Conservation (phyloP, 2,888 invertebrate genomes). For the Lithosia quadra region DNA sequence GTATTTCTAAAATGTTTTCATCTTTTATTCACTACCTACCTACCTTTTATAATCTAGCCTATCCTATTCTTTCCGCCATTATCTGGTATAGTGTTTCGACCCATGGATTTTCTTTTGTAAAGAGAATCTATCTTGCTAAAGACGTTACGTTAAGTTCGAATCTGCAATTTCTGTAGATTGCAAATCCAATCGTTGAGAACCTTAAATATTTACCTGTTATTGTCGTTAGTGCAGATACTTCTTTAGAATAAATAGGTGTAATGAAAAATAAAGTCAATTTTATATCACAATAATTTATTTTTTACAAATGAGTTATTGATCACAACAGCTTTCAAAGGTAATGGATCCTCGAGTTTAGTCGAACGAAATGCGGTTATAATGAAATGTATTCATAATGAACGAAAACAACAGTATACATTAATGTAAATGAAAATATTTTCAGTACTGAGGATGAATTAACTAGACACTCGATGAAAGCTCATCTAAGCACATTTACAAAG, state of each 20-base stretch:
- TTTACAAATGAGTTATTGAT: constrained; percentile 85
- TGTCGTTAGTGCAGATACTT: not conserved
- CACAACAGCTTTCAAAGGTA: constrained; percentile 82
- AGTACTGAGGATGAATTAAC: constrained; percentile 44
- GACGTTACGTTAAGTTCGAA: too few species aligned
- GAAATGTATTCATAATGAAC: constrained; percentile 64
- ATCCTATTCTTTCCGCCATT: not conserved
- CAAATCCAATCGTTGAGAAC: not conserved
- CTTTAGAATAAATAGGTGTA: not conserved
- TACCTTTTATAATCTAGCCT: not conserved
- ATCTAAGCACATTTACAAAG: constrained; percentile 57
- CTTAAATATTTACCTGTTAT: too few species aligned
- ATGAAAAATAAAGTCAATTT: constrained; percentile 39
- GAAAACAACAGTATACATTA: constrained; percentile 61
- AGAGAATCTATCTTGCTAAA: too few species aligned
- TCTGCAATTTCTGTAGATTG: too few species aligned
- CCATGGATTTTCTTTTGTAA: too few species aligned
- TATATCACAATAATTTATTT: constrained; percentile 88
- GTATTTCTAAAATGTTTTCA: constrained; percentile 30
- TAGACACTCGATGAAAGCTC: constrained; percentile 49
- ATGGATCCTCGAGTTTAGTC: constrained; percentile 71
- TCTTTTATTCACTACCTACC: constrained; percentile 3
- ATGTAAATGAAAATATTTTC: constrained; percentile 49
- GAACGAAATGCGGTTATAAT: constrained; percentile 70
- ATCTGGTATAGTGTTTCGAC: not conserved